Base-by-base conservation (phyloP, 2,113 vertebrate genomes). In the Pimephales promelas region DNA sequence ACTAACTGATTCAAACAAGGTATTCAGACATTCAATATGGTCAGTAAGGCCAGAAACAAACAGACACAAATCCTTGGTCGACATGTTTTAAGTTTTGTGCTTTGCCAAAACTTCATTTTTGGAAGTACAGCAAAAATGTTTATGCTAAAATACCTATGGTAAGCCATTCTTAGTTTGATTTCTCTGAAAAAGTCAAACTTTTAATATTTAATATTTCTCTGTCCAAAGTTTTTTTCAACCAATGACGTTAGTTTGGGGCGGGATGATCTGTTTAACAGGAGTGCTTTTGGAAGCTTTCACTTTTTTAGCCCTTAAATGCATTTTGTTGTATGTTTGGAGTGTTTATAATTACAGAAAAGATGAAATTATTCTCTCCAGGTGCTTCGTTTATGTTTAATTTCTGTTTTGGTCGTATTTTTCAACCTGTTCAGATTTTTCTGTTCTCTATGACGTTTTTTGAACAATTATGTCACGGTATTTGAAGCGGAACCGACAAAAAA, bases 1-100 rank as follows among this genome's bases (percentile, higher is more conserved):
- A 89, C 84, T 91, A 91, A 92, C 92, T 90, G 89, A 91, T 92
- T 91, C 87, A 90, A 88, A 89, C 76, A 84, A 86, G 90, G 84
- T 86, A 73, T 90, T 88, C 85, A 77, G 22, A 68, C 34, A 68
- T 88, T 83, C 88, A 91, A 87, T 75, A 89, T 89, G 87, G 84
- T 87, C 52, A 22, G 6, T 54, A 54, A 54, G 52, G 52, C 52
- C 88, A 91, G 90, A 90, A 90, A 88, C 90, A 88, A n/a, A n/a
- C n/a, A n/a, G n/a, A 52, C 26, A 7, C 24, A 22, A 31, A 28
- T 52, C 26, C 72, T 74, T 54, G 64, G 18, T 54, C 52, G 18
- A 22, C 18, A 22, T 3, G 4, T 66, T 66, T 66, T 34, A 66
- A 18, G 2, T 70, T 70, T 43, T 13, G 34, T 9, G 3, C 64